These are phyloP conservation scores for Hemicrepidius hirtus DNA, from an alignment of 2,888 invertebrate genomes.

Conservation along the genomic window DNA sequence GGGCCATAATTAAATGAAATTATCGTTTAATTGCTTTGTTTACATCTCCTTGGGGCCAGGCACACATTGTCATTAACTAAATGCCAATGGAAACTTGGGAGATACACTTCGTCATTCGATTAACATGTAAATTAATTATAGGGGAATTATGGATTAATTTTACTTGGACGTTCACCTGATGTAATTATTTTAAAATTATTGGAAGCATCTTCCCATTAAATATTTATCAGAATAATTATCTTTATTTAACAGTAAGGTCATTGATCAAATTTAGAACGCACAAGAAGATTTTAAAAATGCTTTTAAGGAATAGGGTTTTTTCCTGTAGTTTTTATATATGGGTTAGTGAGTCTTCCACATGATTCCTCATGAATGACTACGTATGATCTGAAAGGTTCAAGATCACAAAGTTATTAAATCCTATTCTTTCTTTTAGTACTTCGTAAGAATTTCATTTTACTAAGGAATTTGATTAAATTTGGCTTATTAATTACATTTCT, in stretches of 20 bases:
- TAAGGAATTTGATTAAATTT: conserved; percentile 8
- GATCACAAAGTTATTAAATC: too few species aligned
- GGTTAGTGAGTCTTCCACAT: too few species aligned
- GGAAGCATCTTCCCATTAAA: background rate
- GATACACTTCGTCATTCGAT: conserved; percentile 44
- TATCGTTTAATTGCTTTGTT: conserved; percentile 67
- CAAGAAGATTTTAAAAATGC: too few species aligned
- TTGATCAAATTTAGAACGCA: too few species aligned
- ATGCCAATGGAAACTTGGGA: conserved; percentile 45
- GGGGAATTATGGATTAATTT: conserved; percentile 12
- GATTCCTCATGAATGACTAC: too few species aligned
- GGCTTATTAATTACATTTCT: background rate
- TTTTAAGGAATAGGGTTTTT: too few species aligned
- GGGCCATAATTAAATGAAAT: conserved; percentile 65
- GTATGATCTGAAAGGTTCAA: too few species aligned
- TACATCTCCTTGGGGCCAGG: conserved; percentile 61
- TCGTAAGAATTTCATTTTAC: conserved; percentile 3
- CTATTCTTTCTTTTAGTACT: too few species aligned
- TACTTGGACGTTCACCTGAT: background rate
- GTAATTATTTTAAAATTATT: background rate
- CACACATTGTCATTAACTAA: conserved; percentile 55
- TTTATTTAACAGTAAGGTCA: too few species aligned
- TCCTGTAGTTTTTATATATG: too few species aligned
- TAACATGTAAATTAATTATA: conserved; percentile 39
- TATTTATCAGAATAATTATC: too few species aligned